Conservation (phyloP, 1,140 invertebrate genomes). For the Pissodes strobi region DNA sequence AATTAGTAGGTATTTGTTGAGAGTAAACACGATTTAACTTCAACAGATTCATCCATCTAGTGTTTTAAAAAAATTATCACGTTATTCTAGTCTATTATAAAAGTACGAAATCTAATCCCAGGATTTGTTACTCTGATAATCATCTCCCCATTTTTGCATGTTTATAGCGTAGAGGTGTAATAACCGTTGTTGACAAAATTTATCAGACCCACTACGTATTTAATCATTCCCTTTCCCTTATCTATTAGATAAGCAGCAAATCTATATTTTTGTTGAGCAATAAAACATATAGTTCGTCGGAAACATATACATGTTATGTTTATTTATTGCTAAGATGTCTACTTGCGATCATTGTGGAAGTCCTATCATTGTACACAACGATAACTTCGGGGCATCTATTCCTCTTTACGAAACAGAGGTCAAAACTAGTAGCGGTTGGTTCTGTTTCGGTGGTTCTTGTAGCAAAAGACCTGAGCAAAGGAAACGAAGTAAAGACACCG, state of each 20-base stretch:
- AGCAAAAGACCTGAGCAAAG: conserved; percentile 1
- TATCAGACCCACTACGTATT: conserved; percentile 22
- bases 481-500: conserved; percentile 4
- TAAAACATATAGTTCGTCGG: conserved; percentile 16
- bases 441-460: conserved; percentile 19
- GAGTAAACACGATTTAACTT: no score
- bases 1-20: no score
- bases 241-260: conserved; percentile 27
- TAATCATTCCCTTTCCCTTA: conserved; percentile 24
- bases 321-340: conserved; percentile 20
- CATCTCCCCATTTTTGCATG: conserved; percentile 26
- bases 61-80: no score
- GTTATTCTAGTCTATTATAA: conserved; percentile 10
- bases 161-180: conserved; percentile 26
- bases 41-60: no score
- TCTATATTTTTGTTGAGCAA: conserved; percentile 30
- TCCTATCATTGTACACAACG: conserved; percentile 14
- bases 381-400: conserved; percentile 6
- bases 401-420: conserved; percentile 6
- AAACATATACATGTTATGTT: conserved; percentile 12
- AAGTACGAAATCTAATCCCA: conserved; percentile 3
- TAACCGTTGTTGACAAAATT: conserved; percentile 28
- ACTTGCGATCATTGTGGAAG: conserved; percentile 21
- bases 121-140: conserved; percentile 22
- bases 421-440: conserved; percentile 11